Base-by-base conservation (phyloP, 2,113 vertebrate genomes). In the Sebastes fasciatus region DNA sequence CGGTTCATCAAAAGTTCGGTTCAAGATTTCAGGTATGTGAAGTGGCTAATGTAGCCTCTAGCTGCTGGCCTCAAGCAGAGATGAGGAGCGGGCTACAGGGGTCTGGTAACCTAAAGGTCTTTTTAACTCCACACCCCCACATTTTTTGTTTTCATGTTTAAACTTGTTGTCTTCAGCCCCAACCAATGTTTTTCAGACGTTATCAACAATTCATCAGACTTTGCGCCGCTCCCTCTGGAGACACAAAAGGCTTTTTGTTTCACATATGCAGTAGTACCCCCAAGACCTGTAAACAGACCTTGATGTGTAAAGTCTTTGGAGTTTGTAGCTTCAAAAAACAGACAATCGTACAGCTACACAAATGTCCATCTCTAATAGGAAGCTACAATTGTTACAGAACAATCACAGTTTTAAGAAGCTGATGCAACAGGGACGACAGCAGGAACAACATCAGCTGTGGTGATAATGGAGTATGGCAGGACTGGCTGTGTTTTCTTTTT, bases 401-500 rank as follows among this genome's bases (percentile, higher is more conserved):
- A 58, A 34, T 61, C 58, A 21, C 11, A 42, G 6, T 40, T 62
- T 13, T 42, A 63, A 63, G 46, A 42, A 8, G 12, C 16, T 51
- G 46, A 62, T 62, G 45, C 40, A 26, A 63, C 7, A 16, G 60
- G 57, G 60, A 46, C 0, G 19, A 61, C 76, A 49, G 54, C 60
- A 55, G 46, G 55, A 43, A 43, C 14, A 62, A 70, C 57, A 16
- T 43, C 11, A 10, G 21, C 5, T 8, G 1, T 21, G 46, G 7
- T 21, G 13, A 48, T 70, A 34, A 75, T 57, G n/a, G 55, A 69
- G 34, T 57, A 46, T 23, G 42, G 34, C 65, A 26, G 45, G 14
- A 48, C 67, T 43, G 12, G 10, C 64, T 40, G 43, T 51, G 84
- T 63, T 71, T 74, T 52, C 17, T 82, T 34, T 34, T 34, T 34